Base-by-base conservation (phyloP, 2,797 vertebrate genomes). In the Distichodus sexfasciatus region DNA sequence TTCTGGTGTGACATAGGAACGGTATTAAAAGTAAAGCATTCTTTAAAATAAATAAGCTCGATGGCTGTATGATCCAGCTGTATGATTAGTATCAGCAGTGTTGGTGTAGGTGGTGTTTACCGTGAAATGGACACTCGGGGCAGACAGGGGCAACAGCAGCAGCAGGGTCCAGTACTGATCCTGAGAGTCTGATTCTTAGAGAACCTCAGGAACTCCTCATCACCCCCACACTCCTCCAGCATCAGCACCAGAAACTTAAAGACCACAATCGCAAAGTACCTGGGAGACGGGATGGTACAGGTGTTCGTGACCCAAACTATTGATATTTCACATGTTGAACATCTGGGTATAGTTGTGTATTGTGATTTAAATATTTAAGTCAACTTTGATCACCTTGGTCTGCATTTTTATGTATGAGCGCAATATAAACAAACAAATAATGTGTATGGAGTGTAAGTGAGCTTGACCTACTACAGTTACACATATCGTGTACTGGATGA, bases 261-360 rank as follows among this genome's bases (percentile, higher is more conserved):
- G 76, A 94, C 91, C 63, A 94, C 91, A 10, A 93, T 83, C 68
- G 93, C 90, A 87, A 94, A 94, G 84, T 94, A 95, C 76, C 92
- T 94, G 47, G 5, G 36, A 11, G 14, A 29, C 14, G 23, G 6
- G 6, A 29, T 21, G 9, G 9, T 29, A 55, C 7, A 23, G n/a
- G n/a, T n/a, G n/a, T n/a, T n/a, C n/a, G n/a, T n/a, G n/a, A n/a
- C n/a, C n/a, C n/a, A n/a, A n/a, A n/a, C n/a, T n/a, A n/a, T n/a
- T n/a, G n/a, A n/a, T n/a, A n/a, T n/a, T n/a, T n/a, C 6, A 36
- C 3, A 19, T 36, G 19, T 31, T 6, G 19, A 0, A n/a, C 11
- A 23, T 21, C 46, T 3, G 10, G 23, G 12, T 14, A 54, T 12
- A 63, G 29, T 23, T 28, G 61, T 79, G 40, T 78, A 80, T 80